Evolutionary conservation across 2,113 vertebrate genomes (phyloP).

Genomic region (Camelus dromedarius): DNA sequence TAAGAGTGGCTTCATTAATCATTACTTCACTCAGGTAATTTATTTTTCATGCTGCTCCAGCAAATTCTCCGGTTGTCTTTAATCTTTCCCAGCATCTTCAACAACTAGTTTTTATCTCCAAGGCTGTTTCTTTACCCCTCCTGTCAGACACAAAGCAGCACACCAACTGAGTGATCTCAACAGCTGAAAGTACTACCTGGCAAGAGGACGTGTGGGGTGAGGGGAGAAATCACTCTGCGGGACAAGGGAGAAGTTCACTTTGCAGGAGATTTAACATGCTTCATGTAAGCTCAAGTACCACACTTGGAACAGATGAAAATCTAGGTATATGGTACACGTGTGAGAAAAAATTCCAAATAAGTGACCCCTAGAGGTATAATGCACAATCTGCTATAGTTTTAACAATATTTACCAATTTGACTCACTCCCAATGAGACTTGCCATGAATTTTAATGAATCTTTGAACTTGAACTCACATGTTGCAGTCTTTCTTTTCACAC

Average conservation of each 20-base stretch:
- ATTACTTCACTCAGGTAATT: slow-evolving; percentile 50
- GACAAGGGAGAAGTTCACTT: slow-evolving; percentile 55
- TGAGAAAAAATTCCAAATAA: slow-evolving; percentile 48
- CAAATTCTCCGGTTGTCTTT: slow-evolving; percentile 51
- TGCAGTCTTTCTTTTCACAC: slow-evolving; percentile 62
- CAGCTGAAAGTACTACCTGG: slow-evolving; percentile 64
- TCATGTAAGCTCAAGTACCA: slow-evolving; percentile 1
- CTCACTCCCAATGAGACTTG: slow-evolving; percentile 49
- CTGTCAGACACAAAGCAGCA: slow-evolving; percentile 5
- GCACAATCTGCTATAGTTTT: not conserved
- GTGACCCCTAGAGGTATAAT: not conserved
- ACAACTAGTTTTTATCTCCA: not conserved
- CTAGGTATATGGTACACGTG: not conserved
- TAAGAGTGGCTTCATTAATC: slow-evolving; percentile 54
- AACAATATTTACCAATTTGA: slow-evolving; percentile 62
- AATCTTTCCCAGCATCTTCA: not conserved
- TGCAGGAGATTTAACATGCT: slow-evolving; percentile 8
- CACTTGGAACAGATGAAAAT: slow-evolving; percentile 51
- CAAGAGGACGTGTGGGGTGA: not conserved
- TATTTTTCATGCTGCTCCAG: slow-evolving; percentile 45
- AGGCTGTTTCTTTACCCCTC: not conserved
- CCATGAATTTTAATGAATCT: slow-evolving; percentile 68
- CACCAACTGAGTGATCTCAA: slow-evolving; percentile 47
- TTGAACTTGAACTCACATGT: slow-evolving; percentile 48
- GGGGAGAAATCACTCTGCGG: not conserved